Conservation (phyloP, 2,888 invertebrate species). For the Parnassius apollo region DNA sequence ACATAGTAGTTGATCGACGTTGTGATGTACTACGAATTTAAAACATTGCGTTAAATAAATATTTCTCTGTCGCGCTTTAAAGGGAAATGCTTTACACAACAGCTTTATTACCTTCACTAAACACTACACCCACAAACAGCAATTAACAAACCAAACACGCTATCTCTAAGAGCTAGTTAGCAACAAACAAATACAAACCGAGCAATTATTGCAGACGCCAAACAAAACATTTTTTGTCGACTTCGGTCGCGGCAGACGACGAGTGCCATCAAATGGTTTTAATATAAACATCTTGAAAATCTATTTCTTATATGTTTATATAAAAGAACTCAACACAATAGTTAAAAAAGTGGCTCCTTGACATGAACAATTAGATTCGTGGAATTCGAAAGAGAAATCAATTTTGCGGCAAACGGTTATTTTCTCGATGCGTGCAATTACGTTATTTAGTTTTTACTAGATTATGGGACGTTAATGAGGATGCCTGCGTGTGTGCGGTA, state of each 20-base stretch:
- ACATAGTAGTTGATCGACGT: background rate
- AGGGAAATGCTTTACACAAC: constrained; percentile 26
- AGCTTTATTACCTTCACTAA: constrained; percentile 29
- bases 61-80: constrained; percentile 24
- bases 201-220: constrained; percentile 28
- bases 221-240: constrained; percentile 31
- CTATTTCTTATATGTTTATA: constrained; percentile 24
- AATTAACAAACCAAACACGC: constrained; percentile 33
- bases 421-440: constrained; percentile 57
- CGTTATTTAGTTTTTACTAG: constrained; percentile 55
- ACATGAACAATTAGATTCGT: constrained; percentile 39
- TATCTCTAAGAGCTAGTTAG: constrained; percentile 29
- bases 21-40: constrained; percentile 5
- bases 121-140: constrained; percentile 29
- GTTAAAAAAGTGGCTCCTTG: constrained; percentile 24
- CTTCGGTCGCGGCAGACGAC: constrained; percentile 8
- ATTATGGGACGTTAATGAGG: constrained; percentile 65
- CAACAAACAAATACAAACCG: constrained; percentile 27
- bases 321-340: constrained; percentile 7
- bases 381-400: constrained; percentile 45
- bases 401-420: constrained; percentile 51
- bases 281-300: constrained; percentile 31
- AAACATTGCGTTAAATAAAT: constrained; percentile 24
- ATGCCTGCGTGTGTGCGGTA: constrained; percentile 73
- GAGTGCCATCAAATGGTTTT: constrained; percentile 25